A percentile compares a stretch with the other conserved stretches of the same genome.
Evolutionary conservation across 2,797 vertebrate species (phyloP).

Genomic region (Yasuhikotakia modesta): DNA sequence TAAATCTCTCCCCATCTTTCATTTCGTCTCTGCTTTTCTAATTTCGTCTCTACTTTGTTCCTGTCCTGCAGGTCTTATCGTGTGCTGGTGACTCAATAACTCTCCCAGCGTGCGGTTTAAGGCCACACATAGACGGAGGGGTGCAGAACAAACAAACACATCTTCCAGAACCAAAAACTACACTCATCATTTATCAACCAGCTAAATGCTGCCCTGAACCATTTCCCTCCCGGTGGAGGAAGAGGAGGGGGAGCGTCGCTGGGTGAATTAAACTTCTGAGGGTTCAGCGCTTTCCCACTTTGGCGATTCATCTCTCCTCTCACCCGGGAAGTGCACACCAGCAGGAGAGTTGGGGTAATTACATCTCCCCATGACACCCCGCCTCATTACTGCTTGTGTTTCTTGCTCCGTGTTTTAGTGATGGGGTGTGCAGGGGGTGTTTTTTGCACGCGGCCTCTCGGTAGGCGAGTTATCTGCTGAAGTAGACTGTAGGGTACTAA

Average conservation of each 20-base stretch:
- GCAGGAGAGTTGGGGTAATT: slow-evolving; percentile 95
- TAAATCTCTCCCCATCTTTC: slow-evolving; percentile 21
- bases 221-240: slow-evolving; percentile 84
- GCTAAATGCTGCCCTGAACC: slow-evolving; percentile 94
- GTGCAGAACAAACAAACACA: slow-evolving; percentile 87
- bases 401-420: slow-evolving; percentile 74
- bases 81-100: slow-evolving; percentile 83
- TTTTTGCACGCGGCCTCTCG: slow-evolving; percentile 2
- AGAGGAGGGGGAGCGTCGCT: slow-evolving; percentile 71
- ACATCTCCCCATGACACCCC: slow-evolving; percentile 92
- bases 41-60: background rate
- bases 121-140: slow-evolving; percentile 56
- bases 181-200: slow-evolving; percentile 95
- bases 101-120: slow-evolving; percentile 74
- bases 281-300: slow-evolving; percentile 96
- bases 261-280: slow-evolving; percentile 97
- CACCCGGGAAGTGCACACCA: slow-evolving; percentile 82
- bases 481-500: background rate
- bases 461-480: slow-evolving; percentile 14
- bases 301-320: slow-evolving; percentile 90
- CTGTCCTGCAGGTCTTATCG: slow-evolving; percentile 51
- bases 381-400: slow-evolving; percentile 92
- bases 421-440: slow-evolving; percentile 11
- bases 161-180: slow-evolving; percentile 82
- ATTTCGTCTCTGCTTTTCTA: slow-evolving; percentile 52